Evolutionary conservation across 2,113 vertebrate genomes (phyloP), one percentile per base, ranked within the genome.

Genomic region (Corythoichthys intestinalis): DNA sequence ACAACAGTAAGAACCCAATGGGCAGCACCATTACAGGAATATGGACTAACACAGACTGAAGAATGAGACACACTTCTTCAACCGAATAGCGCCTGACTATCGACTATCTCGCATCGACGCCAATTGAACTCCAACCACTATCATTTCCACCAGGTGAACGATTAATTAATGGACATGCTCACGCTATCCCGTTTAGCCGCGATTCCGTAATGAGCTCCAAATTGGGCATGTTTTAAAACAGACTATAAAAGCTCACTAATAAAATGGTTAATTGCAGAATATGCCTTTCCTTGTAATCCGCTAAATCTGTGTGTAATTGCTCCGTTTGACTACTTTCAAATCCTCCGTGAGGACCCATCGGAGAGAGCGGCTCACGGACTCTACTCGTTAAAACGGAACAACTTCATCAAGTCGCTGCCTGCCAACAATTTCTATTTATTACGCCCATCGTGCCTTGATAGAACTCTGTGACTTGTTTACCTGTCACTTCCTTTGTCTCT

Each of bases 171-270:
- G 53, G 67, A 67, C 53, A 66, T 35, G 72, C 46, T 9, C 39
- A 65, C 67, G 71, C 61, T 60, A 60, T 49, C 66, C 70, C 44
- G 5, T 66, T 79, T 11, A 72, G 63, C 53, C 38, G 70, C 17
- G 39, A 48, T 66, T 64, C 35, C 20, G 70, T 66, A 78, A 76
- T 66, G 73, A 67, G 77, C 79, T 71, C 67, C 68, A 79, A 73
- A 77, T 70, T 78, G 67, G 49, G 44, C 56, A 64, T 67, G 73
- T 78, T 80, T 71, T 85, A 76, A 85, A 77, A 56, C 73, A 49
- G 28, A 65, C 15, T 56, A 57, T 68, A 68, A 68, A 68, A 63
- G 38, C 39, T 4, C 52, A 58, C 52, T 61, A 54, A 74, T 77
- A 79, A 80, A 85, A 63, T 41, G 52, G 66, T 63, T 74, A 77